Conservation (phyloP, 2,888 invertebrate species). For the Mechanitis mazaeus region DNA sequence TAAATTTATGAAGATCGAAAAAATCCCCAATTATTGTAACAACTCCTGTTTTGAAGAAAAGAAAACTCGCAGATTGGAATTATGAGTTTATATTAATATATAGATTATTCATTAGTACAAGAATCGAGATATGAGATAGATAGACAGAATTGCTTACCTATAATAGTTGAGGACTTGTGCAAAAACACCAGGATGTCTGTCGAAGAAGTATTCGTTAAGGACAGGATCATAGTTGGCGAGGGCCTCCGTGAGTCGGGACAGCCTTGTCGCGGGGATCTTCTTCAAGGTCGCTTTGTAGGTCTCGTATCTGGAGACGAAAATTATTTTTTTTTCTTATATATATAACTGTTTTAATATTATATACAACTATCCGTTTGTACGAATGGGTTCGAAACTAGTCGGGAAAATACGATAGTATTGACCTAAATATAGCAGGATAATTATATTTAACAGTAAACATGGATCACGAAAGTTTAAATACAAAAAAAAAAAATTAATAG, state of each 20-base stretch:
- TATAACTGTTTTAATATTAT: neutral
- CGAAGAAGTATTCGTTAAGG: conserved; percentile 91
- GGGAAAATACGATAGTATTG: no score
- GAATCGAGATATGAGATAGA: neutral
- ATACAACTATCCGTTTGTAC: neutral
- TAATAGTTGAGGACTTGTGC: conserved; percentile 93
- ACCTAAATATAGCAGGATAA: no score
- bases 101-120: neutral
- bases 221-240: conserved; percentile 93
- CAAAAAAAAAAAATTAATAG: no score
- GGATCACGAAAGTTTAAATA: no score
- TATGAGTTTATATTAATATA: neutral
- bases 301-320: conserved; percentile 71
- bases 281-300: conserved; percentile 89
- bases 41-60: no score
- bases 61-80: no score
- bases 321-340: neutral
- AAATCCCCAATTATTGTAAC: no score
- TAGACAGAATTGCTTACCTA: conserved; percentile 59
- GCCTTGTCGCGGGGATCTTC: conserved; percentile 91
- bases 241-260: conserved; percentile 89
- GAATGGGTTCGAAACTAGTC: no score
- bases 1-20: neutral
- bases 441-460: no score
- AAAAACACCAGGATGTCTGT: conserved; percentile 91